A percentile compares a stretch with the other conserved stretches of the same genome.
These are phyloP conservation scores for Mus pahari DNA, from an alignment of 2,113 vertebrate species.

Conservation along the genomic window DNA sequence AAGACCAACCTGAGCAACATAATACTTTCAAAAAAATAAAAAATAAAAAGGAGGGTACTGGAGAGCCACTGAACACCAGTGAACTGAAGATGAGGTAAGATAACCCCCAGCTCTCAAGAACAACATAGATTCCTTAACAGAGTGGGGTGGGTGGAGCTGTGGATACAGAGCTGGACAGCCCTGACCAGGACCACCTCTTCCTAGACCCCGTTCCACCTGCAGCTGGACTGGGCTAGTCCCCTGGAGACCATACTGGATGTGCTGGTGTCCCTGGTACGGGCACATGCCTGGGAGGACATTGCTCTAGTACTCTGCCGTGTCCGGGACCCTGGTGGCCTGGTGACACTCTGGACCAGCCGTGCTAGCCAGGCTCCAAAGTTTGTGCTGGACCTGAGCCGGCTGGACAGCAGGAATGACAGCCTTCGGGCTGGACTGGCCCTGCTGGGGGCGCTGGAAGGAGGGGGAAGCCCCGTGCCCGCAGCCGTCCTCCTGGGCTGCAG, in stretches of 20 bases:
- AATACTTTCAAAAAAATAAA: not conserved
- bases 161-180: fast-evolving
- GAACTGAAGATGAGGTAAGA: not conserved
- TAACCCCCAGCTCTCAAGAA: not conserved
- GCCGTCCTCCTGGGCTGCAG: constrained; percentile 90
- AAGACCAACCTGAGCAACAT: not conserved
- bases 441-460: constrained; percentile 82
- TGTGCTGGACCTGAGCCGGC: constrained; percentile 89
- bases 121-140: not conserved
- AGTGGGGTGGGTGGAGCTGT: not conserved
- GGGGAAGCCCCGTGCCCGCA: fast-evolving
- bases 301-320: constrained; percentile 89
- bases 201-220: constrained; percentile 94
- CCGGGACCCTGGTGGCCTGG: constrained; percentile 87
- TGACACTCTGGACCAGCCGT: constrained; percentile 76
- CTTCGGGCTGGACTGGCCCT: constrained; percentile 79
- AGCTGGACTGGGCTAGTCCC: constrained; percentile 89
- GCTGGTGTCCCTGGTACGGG: constrained; percentile 87
- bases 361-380: constrained; percentile 84
- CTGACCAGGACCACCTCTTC: not conserved
- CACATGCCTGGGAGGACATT: constrained; percentile 89
- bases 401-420: constrained; percentile 64
- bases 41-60: not conserved
- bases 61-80: too few relatives aligned
- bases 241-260: constrained; percentile 89